phyloP scores from a whole-genome alignment of 2,888 invertebrate species.

The Lymantria monacha region DNA sequence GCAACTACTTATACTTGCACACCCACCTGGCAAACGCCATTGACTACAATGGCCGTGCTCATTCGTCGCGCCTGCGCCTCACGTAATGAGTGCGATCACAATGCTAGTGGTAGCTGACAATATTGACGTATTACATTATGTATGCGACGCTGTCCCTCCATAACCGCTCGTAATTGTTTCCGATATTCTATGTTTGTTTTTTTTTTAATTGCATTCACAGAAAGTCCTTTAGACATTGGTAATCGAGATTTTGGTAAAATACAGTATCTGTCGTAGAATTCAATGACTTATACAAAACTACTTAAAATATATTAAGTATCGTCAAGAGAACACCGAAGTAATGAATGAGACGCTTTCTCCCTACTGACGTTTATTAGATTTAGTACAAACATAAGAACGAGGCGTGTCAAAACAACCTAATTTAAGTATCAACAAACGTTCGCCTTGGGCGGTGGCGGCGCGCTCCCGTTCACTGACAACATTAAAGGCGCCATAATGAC shows the following conservation, averaged over 20 bases:
- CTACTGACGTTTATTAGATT: constrained; percentile 79
- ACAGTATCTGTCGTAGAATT: constrained; percentile 10
- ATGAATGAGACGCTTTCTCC: constrained; percentile 65
- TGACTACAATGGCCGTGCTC: constrained; percentile 73
- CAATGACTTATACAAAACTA: constrained; percentile 37
- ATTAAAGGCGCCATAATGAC: constrained; percentile 82
- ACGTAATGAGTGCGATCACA: constrained; percentile 66
- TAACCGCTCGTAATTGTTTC: constrained; percentile 55
- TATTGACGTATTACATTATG: constrained; percentile 68
- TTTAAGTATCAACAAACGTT: constrained; percentile 82
- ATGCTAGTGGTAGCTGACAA: constrained; percentile 69
- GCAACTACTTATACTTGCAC: constrained; percentile 72
- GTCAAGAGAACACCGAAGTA: constrained; percentile 48
- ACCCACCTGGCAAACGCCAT: constrained; percentile 72
- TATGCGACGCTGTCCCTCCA: constrained; percentile 44
- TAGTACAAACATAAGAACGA: constrained; percentile 80
- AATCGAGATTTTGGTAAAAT: no score
- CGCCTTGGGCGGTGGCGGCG: constrained; percentile 76
- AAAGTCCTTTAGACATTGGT: constrained; percentile 12
- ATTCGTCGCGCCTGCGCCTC: constrained; percentile 55
- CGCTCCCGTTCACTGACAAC: constrained; percentile 75
- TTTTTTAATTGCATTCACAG: constrained; percentile 38
- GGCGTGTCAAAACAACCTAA: constrained; percentile 82
- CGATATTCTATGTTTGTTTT: constrained; percentile 45
- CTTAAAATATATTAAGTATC: constrained; percentile 46